These are phyloP conservation scores for Chironomus tentans DNA, from an alignment of 2,888 invertebrate genomes.

Conservation along the genomic window DNA sequence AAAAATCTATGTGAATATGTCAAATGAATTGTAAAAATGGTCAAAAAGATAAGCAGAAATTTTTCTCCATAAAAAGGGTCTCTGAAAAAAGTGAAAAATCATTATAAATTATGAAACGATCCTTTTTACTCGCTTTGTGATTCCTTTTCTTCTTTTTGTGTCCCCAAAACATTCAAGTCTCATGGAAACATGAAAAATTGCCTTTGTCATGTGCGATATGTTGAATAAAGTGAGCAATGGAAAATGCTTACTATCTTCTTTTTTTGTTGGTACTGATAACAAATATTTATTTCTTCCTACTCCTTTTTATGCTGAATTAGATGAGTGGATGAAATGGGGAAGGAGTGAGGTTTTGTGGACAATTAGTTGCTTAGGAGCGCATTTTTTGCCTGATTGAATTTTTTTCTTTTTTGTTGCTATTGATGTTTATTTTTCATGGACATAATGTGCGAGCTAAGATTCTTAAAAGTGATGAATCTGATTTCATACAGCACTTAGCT, in stretches of 20 bases:
- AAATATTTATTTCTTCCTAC: too few relatives aligned
- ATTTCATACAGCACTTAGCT: too few relatives aligned
- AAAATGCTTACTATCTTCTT: not conserved
- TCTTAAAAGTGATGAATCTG: too few relatives aligned
- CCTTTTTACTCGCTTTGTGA: not conserved
- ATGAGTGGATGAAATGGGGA: not conserved
- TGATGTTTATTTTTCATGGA: too few relatives aligned
- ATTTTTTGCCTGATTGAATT: too few relatives aligned
- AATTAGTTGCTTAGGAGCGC: not conserved
- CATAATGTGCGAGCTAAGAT: too few relatives aligned
- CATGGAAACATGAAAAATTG: conserved; percentile 25
- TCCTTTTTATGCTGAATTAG: too few relatives aligned
- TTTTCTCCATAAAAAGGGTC: not conserved
- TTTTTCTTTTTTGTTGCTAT: too few relatives aligned
- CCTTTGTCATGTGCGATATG: conserved; percentile 19
- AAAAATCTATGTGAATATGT: not conserved
- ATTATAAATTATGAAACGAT: conserved; percentile 8
- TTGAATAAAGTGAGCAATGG: not conserved
- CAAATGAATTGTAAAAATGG: conserved; percentile 26
- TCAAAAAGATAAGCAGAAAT: conserved; percentile 18
- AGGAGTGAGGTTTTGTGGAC: not conserved
- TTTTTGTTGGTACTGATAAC: too few relatives aligned
- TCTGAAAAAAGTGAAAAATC: not conserved
- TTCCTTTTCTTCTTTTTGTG: too few relatives aligned
- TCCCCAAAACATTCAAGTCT: not conserved